These are phyloP conservation scores for Cettia cetti DNA, from an alignment of 2,113 vertebrate genomes.

Conservation along the genomic window DNA sequence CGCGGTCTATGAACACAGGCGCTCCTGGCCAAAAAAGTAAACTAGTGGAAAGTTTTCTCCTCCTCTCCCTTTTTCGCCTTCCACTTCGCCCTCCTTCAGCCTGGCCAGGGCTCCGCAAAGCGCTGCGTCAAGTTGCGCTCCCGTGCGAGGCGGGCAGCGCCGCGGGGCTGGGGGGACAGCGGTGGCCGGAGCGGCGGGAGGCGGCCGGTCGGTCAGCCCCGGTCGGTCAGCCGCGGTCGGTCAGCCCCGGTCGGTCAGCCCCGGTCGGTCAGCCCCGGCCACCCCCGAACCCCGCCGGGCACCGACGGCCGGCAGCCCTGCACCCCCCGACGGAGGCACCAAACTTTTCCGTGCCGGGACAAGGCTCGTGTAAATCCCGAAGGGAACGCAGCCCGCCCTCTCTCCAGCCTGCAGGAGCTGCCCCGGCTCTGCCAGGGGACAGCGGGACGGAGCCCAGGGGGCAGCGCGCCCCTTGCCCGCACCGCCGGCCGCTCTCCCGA, in stretches of 20 bases:
- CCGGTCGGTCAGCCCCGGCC: neutral
- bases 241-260: neutral
- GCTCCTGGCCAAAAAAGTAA: neutral
- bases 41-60: slow-evolving; percentile 49
- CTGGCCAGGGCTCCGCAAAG: neutral
- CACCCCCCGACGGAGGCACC: neutral
- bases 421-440: neutral
- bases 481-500: neutral
- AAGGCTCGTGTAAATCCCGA: neutral
- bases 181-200: neutral
- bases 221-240: too few relatives aligned
- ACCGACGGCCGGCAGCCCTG: neutral
- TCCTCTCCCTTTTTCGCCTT: neutral
- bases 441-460: neutral
- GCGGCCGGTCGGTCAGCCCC: too few relatives aligned
- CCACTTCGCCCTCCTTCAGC: neutral
- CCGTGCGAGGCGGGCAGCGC: neutral
- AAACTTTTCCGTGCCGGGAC: neutral
- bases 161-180: neutral
- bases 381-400: neutral
- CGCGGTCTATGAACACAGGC: neutral
- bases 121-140: neutral
- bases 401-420: neutral
- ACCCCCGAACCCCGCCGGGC: neutral
- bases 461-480: neutral